Evolutionary conservation across 2,797 vertebrate species (phyloP).

Genomic region (Salarias fasciatus): DNA sequence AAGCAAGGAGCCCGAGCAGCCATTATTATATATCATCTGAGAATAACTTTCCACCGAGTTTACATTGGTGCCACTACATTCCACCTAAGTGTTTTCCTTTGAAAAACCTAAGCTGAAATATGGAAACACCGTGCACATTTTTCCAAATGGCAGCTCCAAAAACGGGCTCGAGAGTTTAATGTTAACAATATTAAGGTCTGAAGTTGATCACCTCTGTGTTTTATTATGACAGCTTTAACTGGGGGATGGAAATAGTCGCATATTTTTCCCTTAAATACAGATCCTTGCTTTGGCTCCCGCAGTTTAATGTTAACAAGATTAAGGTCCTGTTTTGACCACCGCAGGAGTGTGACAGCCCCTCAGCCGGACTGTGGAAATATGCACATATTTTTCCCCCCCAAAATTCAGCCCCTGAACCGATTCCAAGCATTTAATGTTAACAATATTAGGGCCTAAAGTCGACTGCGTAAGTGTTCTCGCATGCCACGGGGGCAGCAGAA

Average conservation of each 20-base stretch:
- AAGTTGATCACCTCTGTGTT: slow-evolving; percentile 64
- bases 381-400: no score
- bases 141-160: slow-evolving; percentile 39
- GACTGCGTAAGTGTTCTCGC: slow-evolving; percentile 58
- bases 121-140: slow-evolving; percentile 55
- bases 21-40: slow-evolving; percentile 23
- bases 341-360: slow-evolving; percentile 5
- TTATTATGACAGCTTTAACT: slow-evolving; percentile 72
- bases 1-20: slow-evolving; percentile 1
- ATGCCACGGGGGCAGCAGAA: slow-evolving; percentile 40
- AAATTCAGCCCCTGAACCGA: slow-evolving; percentile 20
- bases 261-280: slow-evolving; percentile 40
- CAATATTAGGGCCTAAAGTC: slow-evolving; percentile 54
- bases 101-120: slow-evolving; percentile 52
- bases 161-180: slow-evolving; percentile 36
- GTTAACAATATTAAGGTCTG: slow-evolving; percentile 63
- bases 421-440: slow-evolving; percentile 56
- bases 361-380: slow-evolving; percentile 50
- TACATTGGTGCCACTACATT: slow-evolving; percentile 38
- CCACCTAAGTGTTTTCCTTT: slow-evolving; percentile 40
- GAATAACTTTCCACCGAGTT: slow-evolving; percentile 40
- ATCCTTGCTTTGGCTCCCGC: slow-evolving; percentile 14
- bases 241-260: slow-evolving; percentile 64
- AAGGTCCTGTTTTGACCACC: slow-evolving; percentile 52
- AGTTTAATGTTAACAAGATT: slow-evolving; percentile 64